A percentile compares a stretch with the other conserved stretches of the same genome.
These are phyloP conservation scores for Potamilus streckersoni DNA, from an alignment of 1,140 invertebrate genomes.

Conservation along the genomic window DNA sequence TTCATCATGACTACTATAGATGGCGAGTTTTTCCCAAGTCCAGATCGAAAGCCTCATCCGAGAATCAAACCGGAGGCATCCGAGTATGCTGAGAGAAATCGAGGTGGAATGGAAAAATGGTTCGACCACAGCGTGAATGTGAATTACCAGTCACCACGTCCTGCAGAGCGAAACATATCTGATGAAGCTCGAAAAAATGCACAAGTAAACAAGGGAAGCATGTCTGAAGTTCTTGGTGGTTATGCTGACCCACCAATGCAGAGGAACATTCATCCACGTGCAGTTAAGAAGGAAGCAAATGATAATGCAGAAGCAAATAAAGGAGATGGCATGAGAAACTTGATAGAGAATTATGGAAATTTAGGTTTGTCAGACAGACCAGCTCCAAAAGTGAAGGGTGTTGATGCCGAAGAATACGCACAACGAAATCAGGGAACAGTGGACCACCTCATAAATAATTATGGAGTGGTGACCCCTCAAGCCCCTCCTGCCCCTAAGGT, in stretches of 20 bases:
- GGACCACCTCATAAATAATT: slow-evolving; percentile 55
- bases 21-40: slow-evolving; percentile 43
- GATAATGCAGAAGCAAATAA: slow-evolving; percentile 52
- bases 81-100: slow-evolving; percentile 45
- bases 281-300: slow-evolving; percentile 45
- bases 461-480: slow-evolving; percentile 44
- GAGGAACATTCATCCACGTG: slow-evolving; percentile 46
- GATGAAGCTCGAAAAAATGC: slow-evolving; percentile 44
- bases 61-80: slow-evolving; percentile 48
- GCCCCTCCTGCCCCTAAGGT: slow-evolving; percentile 47
- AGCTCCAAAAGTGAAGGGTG: slow-evolving; percentile 49
- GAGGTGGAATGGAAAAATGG: slow-evolving; percentile 53
- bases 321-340: slow-evolving; percentile 56
- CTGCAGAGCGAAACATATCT: slow-evolving; percentile 38
- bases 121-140: slow-evolving; percentile 51
- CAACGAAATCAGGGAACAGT: slow-evolving; percentile 55
- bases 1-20: slow-evolving; percentile 43
- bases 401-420: slow-evolving; percentile 57
- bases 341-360: slow-evolving; percentile 61
- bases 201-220: slow-evolving; percentile 51
- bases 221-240: slow-evolving; percentile 56
- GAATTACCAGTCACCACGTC: slow-evolving; percentile 47
- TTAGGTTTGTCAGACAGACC: slow-evolving; percentile 34
- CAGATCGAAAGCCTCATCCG: slow-evolving; percentile 47
- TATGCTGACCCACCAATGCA: slow-evolving; percentile 49